These are phyloP conservation scores for Actinostola sp. DNA, from an alignment of 92 coral and sea anemone species.

Conservation along the genomic window DNA sequence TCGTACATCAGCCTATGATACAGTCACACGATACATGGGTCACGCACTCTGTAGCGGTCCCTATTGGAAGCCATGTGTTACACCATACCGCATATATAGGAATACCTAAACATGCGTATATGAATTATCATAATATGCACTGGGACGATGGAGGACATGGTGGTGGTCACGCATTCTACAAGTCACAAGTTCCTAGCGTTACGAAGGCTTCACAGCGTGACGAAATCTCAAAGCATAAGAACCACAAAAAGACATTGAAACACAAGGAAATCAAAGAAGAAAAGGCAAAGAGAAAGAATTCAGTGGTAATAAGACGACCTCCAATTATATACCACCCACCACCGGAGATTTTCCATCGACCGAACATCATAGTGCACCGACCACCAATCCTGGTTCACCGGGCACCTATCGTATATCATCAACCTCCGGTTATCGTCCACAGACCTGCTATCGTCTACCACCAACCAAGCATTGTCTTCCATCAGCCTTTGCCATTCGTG, in stretches of 20 bases:
- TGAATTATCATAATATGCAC: constrained; percentile 49
- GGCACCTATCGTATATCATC: constrained; percentile 93
- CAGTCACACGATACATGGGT: constrained; percentile 94
- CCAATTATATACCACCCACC: constrained; percentile 97
- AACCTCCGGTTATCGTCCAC: constrained; percentile 93
- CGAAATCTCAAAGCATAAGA: constrained; percentile 46
- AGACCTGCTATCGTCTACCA: constrained; percentile 96
- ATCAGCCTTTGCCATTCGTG: constrained; percentile 84
- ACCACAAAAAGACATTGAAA: constrained; percentile 50
- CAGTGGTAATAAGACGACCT: constrained; percentile 85
- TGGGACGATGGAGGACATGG: constrained; percentile 29
- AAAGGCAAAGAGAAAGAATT: constrained; percentile 83
- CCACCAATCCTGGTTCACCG: constrained; percentile 96
- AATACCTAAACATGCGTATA: constrained; percentile 62
- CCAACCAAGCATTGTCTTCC: constrained; percentile 83
- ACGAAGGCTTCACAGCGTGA: constrained; percentile 60
- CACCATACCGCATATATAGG: constrained; percentile 79
- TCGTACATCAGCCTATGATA: constrained; percentile 91
- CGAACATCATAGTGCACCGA: constrained; percentile 94
- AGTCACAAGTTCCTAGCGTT: constrained; percentile 64
- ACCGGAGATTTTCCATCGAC: constrained; percentile 95
- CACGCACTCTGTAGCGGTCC: constrained; percentile 61
- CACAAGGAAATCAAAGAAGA: constrained; percentile 54
- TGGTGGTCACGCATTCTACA: constrained; percentile 41
- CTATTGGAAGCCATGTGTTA: constrained; percentile 58